Conservation (phyloP, 2,113 vertebrate genomes). For the Gasterosteus nipponicus region DNA sequence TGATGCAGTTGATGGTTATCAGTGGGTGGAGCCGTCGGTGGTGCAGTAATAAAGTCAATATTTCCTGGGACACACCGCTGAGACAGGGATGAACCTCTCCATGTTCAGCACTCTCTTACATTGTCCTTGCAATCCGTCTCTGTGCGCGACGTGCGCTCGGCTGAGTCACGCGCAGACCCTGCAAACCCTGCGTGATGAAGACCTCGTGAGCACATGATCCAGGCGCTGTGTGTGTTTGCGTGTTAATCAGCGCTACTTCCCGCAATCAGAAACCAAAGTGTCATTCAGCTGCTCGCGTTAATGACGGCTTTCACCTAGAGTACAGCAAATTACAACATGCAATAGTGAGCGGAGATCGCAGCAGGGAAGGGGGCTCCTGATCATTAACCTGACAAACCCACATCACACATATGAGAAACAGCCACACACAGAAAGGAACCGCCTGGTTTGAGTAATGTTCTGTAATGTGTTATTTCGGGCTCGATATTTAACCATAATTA, state of each 20-base stretch:
- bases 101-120: neutral
- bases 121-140: slow-evolving; percentile 26
- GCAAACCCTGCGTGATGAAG: slow-evolving; percentile 11
- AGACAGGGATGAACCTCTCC: slow-evolving; percentile 24
- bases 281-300: slow-evolving; percentile 46
- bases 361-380: slow-evolving; percentile 27
- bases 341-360: slow-evolving; percentile 44
- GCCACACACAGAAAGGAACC: slow-evolving; percentile 30
- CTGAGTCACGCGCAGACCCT: slow-evolving; percentile 18
- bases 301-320: slow-evolving; percentile 47
- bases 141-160: neutral
- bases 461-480: slow-evolving; percentile 31
- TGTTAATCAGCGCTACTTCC: slow-evolving; percentile 24
- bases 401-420: slow-evolving; percentile 45
- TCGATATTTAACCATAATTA: slow-evolving; percentile 43
- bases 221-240: neutral
- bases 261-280: slow-evolving; percentile 47
- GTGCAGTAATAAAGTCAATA: slow-evolving; percentile 74
- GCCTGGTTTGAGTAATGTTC: slow-evolving; percentile 14
- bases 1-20: slow-evolving; percentile 71
- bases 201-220: slow-evolving; percentile 15
- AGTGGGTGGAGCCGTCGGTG: slow-evolving; percentile 63
- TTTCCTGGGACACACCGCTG: slow-evolving; percentile 47
- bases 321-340: slow-evolving; percentile 58
- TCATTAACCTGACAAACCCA: slow-evolving; percentile 49